Base-by-base conservation (phyloP, 2,113 vertebrate genomes). In the Sinocyclocheilus grahami region DNA sequence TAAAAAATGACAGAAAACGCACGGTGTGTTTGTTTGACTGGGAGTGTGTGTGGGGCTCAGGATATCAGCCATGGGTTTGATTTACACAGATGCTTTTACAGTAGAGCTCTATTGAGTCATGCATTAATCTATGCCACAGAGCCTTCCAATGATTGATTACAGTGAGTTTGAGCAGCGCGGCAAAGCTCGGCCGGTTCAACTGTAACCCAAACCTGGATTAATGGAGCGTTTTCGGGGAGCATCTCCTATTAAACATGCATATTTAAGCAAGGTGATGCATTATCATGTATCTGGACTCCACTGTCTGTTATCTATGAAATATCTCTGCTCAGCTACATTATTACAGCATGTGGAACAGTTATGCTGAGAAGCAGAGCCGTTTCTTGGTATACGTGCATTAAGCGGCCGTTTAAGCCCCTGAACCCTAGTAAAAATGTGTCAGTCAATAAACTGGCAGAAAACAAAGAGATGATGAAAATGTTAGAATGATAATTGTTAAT, bases 161-260 rank as follows among this genome's bases (percentile, higher is more conserved):
- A 22, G 75, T 42, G 67, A 53, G 76, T 46, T 51, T 83, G 51
- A 67, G 80, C 69, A 46, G 65, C 78, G 39, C 46, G 42, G 24
- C 39, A 78, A 48, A 62, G 76, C 60, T n/a, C 0, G 67, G 46
- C 77, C 55, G 72, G 86, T 83, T 86, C 72, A 53, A 69, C 84
- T 86, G 89, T 84, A 90, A 88, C 90, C 83, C 39, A 85, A 89
- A 82, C 84, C 58, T 60, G 78, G 74, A 87, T 89, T 89, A 90
- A 90, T 89, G 84, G 87, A 46, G 81, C 82, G 62, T 87, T 86
- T 87, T 88, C 75, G 5, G 67, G 74, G 63, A 81, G 74, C 74
- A 37, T 76, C 85, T 86, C 75, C 86, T 83, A 87, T 90, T 85
- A 85, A 89, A 87, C 82, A 62, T 78, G 88, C 65, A 84, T 84